These are phyloP conservation scores for Malurus cyaneus DNA, from an alignment of 2,113 vertebrate species.

Conservation along the genomic window DNA sequence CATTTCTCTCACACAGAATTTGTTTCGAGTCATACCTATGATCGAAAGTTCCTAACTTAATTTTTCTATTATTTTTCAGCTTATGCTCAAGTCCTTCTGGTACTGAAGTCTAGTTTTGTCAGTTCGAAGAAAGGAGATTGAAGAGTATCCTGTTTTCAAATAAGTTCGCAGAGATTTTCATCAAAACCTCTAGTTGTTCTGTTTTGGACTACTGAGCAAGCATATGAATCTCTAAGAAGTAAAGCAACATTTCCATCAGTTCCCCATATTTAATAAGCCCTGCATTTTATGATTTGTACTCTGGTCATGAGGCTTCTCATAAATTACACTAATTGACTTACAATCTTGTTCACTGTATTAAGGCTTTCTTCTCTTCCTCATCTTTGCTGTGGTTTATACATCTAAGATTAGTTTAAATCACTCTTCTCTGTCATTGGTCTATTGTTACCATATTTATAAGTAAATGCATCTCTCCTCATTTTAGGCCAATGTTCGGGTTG, in stretches of 20 bases:
- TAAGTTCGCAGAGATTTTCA: not conserved
- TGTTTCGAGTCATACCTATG: not conserved
- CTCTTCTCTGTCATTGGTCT: not conserved
- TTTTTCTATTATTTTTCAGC: not conserved
- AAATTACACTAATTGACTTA: not conserved
- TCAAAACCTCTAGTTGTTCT: not conserved
- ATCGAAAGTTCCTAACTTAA: not conserved
- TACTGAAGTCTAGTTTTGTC: not conserved
- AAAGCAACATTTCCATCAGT: not conserved
- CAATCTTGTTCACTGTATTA: not conserved
- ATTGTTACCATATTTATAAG: not conserved
- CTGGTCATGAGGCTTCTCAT: not conserved
- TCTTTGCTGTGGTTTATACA: not conserved
- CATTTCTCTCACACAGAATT: not conserved
- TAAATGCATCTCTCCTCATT: not conserved
- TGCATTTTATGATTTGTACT: not conserved
- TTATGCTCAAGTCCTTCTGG: not conserved
- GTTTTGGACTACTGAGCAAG: not conserved
- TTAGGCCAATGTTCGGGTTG: not conserved
- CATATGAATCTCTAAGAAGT: not conserved
- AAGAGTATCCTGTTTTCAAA: not conserved
- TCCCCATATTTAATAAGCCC: not conserved
- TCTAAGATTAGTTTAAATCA: not conserved
- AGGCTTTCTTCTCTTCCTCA: not conserved
- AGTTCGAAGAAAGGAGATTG: not conserved